Percentiles rank a stretch among this genome's conserved stretches.
phyloP scores from a whole-genome alignment of 2,888 invertebrate species.

The Tenthredo notha region DNA sequence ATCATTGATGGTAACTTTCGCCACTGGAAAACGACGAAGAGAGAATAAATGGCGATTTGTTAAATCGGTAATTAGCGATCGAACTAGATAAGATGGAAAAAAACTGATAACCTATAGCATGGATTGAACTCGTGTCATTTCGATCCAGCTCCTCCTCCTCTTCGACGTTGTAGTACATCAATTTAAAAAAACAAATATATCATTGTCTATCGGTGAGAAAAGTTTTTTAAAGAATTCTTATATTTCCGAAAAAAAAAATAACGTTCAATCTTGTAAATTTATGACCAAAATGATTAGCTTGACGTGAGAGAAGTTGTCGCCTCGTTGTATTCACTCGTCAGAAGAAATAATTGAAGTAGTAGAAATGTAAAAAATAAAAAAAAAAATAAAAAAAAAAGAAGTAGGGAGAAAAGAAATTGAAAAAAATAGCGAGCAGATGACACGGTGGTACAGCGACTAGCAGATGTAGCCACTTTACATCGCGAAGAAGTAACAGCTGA shows the following conservation, averaged over 20 bases:
- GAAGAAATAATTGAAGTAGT: slow-evolving; percentile 12
- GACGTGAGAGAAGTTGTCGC: slow-evolving; percentile 35
- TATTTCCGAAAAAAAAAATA: neutral
- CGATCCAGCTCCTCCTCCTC: slow-evolving; percentile 58
- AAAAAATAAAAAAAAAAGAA: too few species aligned
- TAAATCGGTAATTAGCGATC: neutral
- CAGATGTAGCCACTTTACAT: slow-evolving; percentile 15
- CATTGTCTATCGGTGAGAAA: slow-evolving; percentile 18
- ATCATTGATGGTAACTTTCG: neutral
- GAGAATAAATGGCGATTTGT: neutral
- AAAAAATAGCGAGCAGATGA: slow-evolving; percentile 46
- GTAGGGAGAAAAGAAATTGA: neutral
- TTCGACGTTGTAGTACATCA: slow-evolving; percentile 72
- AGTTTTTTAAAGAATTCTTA: neutral
- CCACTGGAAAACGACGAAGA: neutral
- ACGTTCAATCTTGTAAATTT: slow-evolving; percentile 15
- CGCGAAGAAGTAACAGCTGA: slow-evolving; percentile 3
- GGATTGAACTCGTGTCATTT: slow-evolving; percentile 56
- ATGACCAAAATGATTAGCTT: slow-evolving; percentile 19
- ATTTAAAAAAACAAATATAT: slow-evolving; percentile 54
- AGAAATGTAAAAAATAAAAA: slow-evolving; percentile 5
- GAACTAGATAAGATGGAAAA: neutral
- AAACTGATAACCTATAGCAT: slow-evolving; percentile 66
- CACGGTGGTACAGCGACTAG: slow-evolving; percentile 22
- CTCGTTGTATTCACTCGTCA: slow-evolving; percentile 53